Percentiles rank a stretch among this genome's conserved stretches.
Conservation (phyloP, 2,888 invertebrate species). For the Acanthopleura granulata region DNA sequence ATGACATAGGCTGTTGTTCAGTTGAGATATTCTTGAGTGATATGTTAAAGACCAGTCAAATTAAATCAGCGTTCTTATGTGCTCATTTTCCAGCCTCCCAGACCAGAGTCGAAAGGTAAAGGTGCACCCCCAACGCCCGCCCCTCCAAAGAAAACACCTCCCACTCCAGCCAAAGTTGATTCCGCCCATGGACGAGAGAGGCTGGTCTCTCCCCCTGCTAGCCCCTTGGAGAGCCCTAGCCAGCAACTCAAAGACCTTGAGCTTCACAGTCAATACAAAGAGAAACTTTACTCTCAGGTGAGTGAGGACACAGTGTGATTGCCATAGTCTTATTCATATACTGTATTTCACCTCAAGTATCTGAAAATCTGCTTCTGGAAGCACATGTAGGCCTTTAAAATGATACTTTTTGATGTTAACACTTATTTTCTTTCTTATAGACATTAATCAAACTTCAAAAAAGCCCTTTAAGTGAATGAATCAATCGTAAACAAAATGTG, state of each 20-base stretch:
- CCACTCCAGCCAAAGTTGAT: conserved; percentile 33
- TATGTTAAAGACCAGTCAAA: not conserved
- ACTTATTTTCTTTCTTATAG: too few species aligned
- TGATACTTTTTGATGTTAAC: too few species aligned
- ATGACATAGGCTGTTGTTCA: too few species aligned
- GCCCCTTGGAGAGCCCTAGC: conserved; percentile 27
- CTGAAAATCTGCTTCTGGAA: too few species aligned
- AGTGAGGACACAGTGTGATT: not conserved
- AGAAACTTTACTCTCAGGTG: conserved; percentile 53
- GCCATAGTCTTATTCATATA: too few species aligned
- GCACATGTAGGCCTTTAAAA: too few species aligned
- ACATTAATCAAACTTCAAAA: too few species aligned
- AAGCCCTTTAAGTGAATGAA: too few species aligned
- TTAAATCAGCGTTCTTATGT: not conserved
- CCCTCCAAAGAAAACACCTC: conserved; percentile 30
- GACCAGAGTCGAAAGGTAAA: conserved; percentile 18
- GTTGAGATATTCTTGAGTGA: too few species aligned
- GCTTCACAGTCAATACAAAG: conserved; percentile 50
- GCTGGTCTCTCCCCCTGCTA: conserved; percentile 31
- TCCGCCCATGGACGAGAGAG: conserved; percentile 33
- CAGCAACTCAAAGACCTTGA: conserved; percentile 39
- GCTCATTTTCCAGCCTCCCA: conserved; percentile 1
- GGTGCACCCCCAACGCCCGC: not conserved
- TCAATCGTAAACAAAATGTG: too few species aligned
- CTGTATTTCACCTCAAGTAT: too few species aligned